Percentiles rank a stretch among this genome's conserved stretches.
Evolutionary conservation across 2,797 vertebrate genomes (phyloP).

Genomic region (Serranus cabrilla): DNA sequence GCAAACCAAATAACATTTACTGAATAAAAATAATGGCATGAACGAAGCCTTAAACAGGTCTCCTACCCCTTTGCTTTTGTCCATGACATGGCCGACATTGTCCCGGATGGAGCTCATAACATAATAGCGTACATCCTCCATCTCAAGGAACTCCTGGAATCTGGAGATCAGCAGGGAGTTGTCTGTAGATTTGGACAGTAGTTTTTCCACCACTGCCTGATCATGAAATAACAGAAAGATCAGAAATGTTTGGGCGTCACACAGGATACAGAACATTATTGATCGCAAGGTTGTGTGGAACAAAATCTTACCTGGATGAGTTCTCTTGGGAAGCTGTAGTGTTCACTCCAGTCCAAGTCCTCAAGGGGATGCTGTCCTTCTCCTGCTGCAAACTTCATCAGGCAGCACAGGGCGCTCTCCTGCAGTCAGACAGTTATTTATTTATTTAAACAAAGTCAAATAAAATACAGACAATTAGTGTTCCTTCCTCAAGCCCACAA

Average conservation of each 20-base stretch:
- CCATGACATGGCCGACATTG: slow-evolving; percentile 80
- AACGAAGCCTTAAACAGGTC: not conserved
- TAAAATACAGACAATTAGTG: rapidly evolving
- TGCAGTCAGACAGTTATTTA: slow-evolving; percentile 56
- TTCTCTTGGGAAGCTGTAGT: slow-evolving; percentile 89
- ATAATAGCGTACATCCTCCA: slow-evolving; percentile 92
- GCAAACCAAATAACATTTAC: not conserved
- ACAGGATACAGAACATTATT: no score
- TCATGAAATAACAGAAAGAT: not conserved
- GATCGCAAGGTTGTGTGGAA: no score
- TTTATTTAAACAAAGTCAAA: no score
- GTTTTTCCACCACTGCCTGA: slow-evolving; percentile 87
- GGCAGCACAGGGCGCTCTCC: slow-evolving; percentile 88
- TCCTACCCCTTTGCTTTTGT: slow-evolving; percentile 87
- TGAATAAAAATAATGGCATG: not conserved
- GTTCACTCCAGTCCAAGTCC: slow-evolving; percentile 89
- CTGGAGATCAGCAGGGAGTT: slow-evolving; percentile 89
- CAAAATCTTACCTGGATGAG: slow-evolving; percentile 85
- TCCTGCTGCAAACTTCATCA: slow-evolving; percentile 91
- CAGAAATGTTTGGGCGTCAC: not conserved
- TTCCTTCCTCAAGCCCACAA: not conserved
- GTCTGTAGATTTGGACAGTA: slow-evolving; percentile 86
- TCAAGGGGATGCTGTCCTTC: slow-evolving; percentile 89
- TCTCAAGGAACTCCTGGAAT: slow-evolving; percentile 92
- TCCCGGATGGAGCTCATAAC: slow-evolving; percentile 86